Percentiles rank a stretch among this genome's conserved stretches.
phyloP scores from a whole-genome alignment of 2,113 vertebrate species.

The Grammomys dolichurus region DNA sequence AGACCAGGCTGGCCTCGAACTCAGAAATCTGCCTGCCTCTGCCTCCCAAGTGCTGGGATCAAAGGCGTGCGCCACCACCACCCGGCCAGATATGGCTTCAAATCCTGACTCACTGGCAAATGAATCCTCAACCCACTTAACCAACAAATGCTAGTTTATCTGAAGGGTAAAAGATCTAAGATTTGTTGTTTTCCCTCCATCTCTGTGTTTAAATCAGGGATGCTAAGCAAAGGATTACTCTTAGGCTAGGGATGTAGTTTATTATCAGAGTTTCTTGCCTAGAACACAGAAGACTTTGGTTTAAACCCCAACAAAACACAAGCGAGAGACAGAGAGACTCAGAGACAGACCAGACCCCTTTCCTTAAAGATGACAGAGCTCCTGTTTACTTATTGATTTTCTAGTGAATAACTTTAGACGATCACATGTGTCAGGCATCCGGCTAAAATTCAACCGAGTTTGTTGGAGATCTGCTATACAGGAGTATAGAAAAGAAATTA shows the following conservation, averaged over 20 bases:
- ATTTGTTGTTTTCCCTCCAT: background rate
- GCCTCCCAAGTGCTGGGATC: too few relatives aligned
- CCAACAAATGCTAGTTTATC: background rate
- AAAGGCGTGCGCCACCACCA: too few relatives aligned
- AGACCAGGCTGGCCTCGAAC: too few relatives aligned
- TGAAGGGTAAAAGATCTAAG: slow-evolving; percentile 3
- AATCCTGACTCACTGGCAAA: background rate
- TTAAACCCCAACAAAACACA: background rate
- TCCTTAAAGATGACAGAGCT: background rate
- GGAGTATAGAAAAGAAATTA: background rate
- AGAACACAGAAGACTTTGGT: background rate
- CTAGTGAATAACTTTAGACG: background rate
- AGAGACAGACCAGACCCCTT: background rate
- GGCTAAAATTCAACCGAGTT: background rate
- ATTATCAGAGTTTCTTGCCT: background rate
- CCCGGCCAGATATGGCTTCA: background rate
- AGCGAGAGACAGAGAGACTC: background rate
- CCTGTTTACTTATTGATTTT: slow-evolving; percentile 29
- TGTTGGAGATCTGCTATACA: background rate
- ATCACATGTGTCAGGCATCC: background rate
- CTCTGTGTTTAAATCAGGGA: slow-evolving; percentile 32
- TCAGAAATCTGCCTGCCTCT: too few relatives aligned
- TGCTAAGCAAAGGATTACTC: slow-evolving; percentile 15
- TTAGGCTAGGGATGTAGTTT: background rate
- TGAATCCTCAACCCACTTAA: too few relatives aligned